These are phyloP conservation scores for Channallabes apus DNA, from an alignment of 2,797 vertebrate species.

Conservation along the genomic window DNA sequence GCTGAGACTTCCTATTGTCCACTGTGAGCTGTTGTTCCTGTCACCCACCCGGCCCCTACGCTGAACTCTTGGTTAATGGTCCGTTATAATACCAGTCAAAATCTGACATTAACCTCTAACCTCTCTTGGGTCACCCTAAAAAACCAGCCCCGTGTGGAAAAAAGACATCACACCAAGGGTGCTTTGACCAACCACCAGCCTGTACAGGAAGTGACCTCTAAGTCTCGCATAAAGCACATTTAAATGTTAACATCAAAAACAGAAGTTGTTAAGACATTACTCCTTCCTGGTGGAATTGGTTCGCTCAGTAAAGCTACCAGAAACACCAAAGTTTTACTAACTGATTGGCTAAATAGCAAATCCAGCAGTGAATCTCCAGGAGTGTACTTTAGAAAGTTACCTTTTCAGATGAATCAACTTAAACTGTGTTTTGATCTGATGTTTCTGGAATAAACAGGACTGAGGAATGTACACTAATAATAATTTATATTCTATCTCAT, in stretches of 20 bases:
- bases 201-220: constrained; percentile 25
- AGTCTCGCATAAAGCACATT: constrained; percentile 19
- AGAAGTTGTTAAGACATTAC: not conserved
- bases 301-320: not conserved
- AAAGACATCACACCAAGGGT: constrained; percentile 23
- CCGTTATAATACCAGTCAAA: constrained; percentile 71
- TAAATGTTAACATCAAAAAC: constrained; percentile 28
- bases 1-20: constrained; percentile 57
- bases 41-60: constrained; percentile 73
- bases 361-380: not conserved
- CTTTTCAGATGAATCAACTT: not conserved
- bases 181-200: constrained; percentile 25
- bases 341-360: not conserved
- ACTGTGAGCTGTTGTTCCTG: constrained; percentile 68
- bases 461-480: not conserved
- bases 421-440: not conserved
- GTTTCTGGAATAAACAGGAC: not conserved
- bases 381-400: not conserved
- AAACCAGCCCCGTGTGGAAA: constrained; percentile 36
- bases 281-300: not conserved
- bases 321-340: not conserved
- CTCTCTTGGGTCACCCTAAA: constrained; percentile 55
- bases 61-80: constrained; percentile 72
- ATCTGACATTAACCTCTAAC: constrained; percentile 65
- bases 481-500: not conserved